Evolutionary conservation across 2,797 vertebrate genomes (phyloP).

Genomic region (Vespertilio murinus): DNA sequence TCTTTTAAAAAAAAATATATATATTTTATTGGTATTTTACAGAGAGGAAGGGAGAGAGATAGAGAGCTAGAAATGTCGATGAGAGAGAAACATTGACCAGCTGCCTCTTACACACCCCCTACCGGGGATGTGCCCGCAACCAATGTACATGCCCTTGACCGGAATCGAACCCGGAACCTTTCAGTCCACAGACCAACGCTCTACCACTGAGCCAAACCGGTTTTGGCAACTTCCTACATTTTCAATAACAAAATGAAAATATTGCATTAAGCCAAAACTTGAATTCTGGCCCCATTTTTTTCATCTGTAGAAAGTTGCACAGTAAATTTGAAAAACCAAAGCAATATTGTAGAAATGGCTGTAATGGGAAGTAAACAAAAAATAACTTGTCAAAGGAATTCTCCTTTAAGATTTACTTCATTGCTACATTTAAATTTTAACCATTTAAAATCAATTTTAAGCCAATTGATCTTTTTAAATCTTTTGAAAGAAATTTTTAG

Average conservation of each 20-base stretch:
- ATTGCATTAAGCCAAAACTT: background rate
- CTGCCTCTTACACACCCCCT: too few relatives aligned
- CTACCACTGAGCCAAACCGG: too few relatives aligned
- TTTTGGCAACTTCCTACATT: too few relatives aligned
- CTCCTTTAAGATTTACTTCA: background rate
- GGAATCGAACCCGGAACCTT: too few relatives aligned
- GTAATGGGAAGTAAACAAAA: background rate
- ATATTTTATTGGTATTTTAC: too few relatives aligned
- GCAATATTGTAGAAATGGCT: background rate
- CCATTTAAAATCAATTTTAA: background rate
- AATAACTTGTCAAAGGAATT: background rate
- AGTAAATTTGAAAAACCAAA: background rate
- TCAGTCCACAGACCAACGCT: too few relatives aligned
- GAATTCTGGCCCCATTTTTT: background rate
- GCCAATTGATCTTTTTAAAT: background rate
- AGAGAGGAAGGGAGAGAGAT: too few relatives aligned
- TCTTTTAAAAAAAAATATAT: too few relatives aligned
- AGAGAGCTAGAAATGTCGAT: too few relatives aligned
- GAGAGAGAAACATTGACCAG: too few relatives aligned
- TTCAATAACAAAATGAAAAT: constrained; percentile 23
- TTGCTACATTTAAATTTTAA: background rate
- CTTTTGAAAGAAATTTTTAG: constrained; percentile 1
- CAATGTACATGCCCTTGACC: too few relatives aligned
- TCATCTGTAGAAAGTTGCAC: background rate
- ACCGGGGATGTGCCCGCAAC: too few relatives aligned